Conservation (phyloP, 1,140 invertebrate genomes). For the Drosophila santomea region DNA sequence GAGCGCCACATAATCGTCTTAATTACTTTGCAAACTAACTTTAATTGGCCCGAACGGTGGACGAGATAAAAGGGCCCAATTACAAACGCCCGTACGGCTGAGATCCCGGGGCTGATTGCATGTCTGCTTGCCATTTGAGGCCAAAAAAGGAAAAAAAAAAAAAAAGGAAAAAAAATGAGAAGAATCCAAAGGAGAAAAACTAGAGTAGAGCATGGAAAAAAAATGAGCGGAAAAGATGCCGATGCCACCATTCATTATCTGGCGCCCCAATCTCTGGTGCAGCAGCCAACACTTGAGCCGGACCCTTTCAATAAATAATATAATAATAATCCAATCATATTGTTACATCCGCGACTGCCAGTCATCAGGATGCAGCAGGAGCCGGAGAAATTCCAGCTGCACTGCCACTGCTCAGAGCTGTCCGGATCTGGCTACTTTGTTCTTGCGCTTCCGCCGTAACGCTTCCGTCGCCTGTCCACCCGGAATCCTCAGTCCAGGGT, state of each 20-base stretch:
- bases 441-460: slow-evolving; percentile 46
- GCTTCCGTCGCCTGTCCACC: slow-evolving; percentile 40
- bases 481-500: neutral
- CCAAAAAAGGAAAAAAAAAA: slow-evolving; percentile 10
- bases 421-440: slow-evolving; percentile 52
- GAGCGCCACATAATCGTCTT: slow-evolving; percentile 80
- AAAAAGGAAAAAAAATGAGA: neutral
- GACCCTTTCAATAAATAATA: slow-evolving; percentile 77
- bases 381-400: neutral
- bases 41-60: slow-evolving; percentile 72
- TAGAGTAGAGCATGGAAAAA: slow-evolving; percentile 16
- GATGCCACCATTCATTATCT: slow-evolving; percentile 41
- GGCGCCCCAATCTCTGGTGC: neutral
- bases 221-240: slow-evolving; percentile 16
- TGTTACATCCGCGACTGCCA: slow-evolving; percentile 73
- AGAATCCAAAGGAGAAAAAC: slow-evolving; percentile 8
- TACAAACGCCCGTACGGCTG: slow-evolving; percentile 44
- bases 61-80: slow-evolving; percentile 76
- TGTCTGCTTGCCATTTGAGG: slow-evolving; percentile 67
- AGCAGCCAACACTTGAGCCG: slow-evolving; percentile 39
- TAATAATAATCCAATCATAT: slow-evolving; percentile 83
- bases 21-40: slow-evolving; percentile 82
- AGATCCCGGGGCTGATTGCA: slow-evolving; percentile 58
- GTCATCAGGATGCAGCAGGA: slow-evolving; percentile 49
- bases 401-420: slow-evolving; percentile 23